phyloP scores from a whole-genome alignment of 2,113 vertebrate genomes.

The Protobothrops flavoviridis region DNA sequence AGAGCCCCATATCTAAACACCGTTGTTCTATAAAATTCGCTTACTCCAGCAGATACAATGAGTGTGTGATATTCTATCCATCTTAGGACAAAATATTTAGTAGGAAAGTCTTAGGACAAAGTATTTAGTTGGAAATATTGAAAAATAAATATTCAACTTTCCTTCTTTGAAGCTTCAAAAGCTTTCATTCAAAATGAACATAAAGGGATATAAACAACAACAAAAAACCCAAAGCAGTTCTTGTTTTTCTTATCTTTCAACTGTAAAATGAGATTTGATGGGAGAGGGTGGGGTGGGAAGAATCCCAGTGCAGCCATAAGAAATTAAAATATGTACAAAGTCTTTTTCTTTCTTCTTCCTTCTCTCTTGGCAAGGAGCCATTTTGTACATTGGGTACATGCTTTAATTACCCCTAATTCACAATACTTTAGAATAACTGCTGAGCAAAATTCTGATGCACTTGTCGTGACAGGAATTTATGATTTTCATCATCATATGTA shows the following conservation, averaged over 20 bases:
- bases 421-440: constrained; percentile 38
- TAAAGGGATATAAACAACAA: constrained; percentile 27
- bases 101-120: neutral
- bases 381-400: constrained; percentile 38
- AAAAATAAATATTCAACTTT: neutral
- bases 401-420: constrained; percentile 56
- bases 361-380: constrained; percentile 22
- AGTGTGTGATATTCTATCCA: neutral
- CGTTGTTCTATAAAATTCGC: neutral
- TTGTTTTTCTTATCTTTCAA: neutral
- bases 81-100: accelerated
- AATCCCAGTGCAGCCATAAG: constrained; percentile 27
- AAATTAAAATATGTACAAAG: constrained; percentile 42
- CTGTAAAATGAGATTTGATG: constrained; percentile 15
- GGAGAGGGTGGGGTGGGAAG: neutral
- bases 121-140: accelerated
- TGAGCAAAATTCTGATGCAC: constrained; percentile 24
- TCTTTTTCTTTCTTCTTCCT: constrained; percentile 26
- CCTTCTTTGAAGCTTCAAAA: neutral
- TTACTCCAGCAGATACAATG: neutral
- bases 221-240: constrained; percentile 20
- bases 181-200: constrained; percentile 13
- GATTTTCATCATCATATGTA: neutral
- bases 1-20: neutral
- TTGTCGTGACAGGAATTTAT: constrained; percentile 29